Evolutionary conservation across 1,140 invertebrate species (phyloP), one percentile per base, ranked within the genome.

Genomic region (Bombus soroeensis): DNA sequence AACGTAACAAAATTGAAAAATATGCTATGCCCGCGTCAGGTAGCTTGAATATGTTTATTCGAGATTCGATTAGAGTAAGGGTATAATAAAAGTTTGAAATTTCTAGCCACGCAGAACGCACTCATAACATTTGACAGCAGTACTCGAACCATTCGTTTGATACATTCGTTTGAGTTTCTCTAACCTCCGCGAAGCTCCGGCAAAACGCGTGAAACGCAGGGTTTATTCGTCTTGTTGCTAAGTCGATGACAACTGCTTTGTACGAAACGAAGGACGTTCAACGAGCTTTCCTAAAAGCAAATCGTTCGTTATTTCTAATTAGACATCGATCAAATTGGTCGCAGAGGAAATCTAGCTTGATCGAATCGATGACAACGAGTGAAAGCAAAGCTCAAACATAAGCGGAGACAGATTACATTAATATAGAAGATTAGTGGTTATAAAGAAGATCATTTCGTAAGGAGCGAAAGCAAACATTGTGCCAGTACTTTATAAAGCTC

Each of bases 301-400:
- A 53, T 22, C 6, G 47, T 53, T 53, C 47, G 47, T 53, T 22
- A 6, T 53, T 53, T 53, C 18, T 8, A 43, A n/a, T 8, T 13
- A n/a, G 5, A n/a, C 12, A 43, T 13, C 12, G 70, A 70, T 39
- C 6, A 32, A 28, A 34, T 18, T 6, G 0, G 13, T 41, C 22
- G 34, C 22, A 39, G 1, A 0, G 3, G 1, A 28, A 10, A 13
- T 18, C 22, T 13, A 22, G 10, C 12, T 39, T 12, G 9, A 71
- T 41, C 9, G 37, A 41, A 28, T 41, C 25, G 25, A 10, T 41
- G 25, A 1, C 5, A 28, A 22, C 12, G 25, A 8, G 39, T 1
- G 47, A 32, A 73, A 43, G n/a, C 41, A 22, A 73, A 73, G 71
- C 71, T 43, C 25, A 73, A 73, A 73, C 41, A 47, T 25, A 73